Conservation (phyloP, 2,797 vertebrate species). For the Aulostomus chinensis region DNA sequence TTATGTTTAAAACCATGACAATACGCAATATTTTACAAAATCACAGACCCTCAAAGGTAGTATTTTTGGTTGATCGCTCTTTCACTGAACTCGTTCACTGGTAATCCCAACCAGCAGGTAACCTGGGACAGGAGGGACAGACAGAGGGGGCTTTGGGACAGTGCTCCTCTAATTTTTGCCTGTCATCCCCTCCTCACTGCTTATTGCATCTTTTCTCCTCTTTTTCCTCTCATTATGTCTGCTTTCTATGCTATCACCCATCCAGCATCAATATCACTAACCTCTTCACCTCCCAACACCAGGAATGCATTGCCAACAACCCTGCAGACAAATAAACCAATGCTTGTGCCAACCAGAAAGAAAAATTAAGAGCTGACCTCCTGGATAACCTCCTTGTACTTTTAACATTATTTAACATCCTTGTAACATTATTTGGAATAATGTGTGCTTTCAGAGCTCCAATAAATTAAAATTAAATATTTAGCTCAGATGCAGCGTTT, state of each 20-base stretch:
- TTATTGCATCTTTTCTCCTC: neutral
- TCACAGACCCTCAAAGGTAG: no score
- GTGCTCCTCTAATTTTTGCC: no score
- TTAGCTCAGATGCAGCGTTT: neutral
- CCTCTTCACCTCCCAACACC: conserved; percentile 14
- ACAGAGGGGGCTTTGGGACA: no score
- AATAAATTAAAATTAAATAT: neutral
- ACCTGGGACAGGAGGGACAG: no score
- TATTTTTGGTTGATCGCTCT: no score
- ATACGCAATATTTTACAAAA: neutral
- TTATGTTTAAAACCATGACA: conserved; percentile 1
- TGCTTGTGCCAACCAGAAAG: neutral
- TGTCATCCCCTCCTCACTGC: no score
- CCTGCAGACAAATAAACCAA: conserved; percentile 20
- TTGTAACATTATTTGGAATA: no score
- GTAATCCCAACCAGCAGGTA: no score
- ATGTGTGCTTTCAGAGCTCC: no score
- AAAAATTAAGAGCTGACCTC: neutral
- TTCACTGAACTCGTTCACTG: no score
- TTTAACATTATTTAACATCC: no score
- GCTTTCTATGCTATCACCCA: neutral
- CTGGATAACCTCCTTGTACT: no score
- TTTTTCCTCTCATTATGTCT: neutral
- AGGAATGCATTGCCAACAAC: conserved; percentile 13
- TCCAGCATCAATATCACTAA: conserved; percentile 11